Evolutionary conservation across 2,113 vertebrate species (phyloP).

Genomic region (Crotophaga sulcirostris): DNA sequence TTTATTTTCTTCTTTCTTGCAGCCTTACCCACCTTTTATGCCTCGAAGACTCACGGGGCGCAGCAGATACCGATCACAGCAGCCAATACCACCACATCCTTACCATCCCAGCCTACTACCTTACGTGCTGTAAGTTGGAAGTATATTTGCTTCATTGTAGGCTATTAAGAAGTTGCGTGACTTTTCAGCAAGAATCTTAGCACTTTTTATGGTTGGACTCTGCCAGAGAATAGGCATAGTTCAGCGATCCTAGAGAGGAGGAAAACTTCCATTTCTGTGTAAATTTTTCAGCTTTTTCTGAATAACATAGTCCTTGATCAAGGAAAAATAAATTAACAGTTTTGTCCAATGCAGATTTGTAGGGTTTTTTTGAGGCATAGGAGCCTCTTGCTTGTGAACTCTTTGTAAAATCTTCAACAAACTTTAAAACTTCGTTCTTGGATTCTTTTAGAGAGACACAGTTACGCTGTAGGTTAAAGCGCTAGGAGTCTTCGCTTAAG

Average conservation of each 20-base stretch:
- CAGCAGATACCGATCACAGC: conserved; percentile 91
- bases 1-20: conserved; percentile 45
- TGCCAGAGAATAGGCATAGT: neutral
- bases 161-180: neutral
- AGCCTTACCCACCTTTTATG: conserved; percentile 96
- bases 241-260: neutral
- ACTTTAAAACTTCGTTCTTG: neutral
- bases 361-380: neutral
- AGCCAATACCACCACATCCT: conserved; percentile 88
- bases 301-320: neutral
- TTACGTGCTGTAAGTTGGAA: conserved; percentile 91
- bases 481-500: neutral
- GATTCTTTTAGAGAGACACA: neutral
- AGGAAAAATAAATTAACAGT: neutral
- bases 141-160: conserved; percentile 15
- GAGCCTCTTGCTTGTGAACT: neutral
- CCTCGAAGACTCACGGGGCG: conserved; percentile 91
- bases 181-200: neutral
- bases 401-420: neutral
- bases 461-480: neutral
- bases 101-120: conserved; percentile 96
- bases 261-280: neutral
- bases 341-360: neutral
- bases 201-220: neutral
- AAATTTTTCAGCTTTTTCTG: neutral